phyloP scores from a whole-genome alignment of 2,888 invertebrate species.

The Hyppa rectilinea region DNA sequence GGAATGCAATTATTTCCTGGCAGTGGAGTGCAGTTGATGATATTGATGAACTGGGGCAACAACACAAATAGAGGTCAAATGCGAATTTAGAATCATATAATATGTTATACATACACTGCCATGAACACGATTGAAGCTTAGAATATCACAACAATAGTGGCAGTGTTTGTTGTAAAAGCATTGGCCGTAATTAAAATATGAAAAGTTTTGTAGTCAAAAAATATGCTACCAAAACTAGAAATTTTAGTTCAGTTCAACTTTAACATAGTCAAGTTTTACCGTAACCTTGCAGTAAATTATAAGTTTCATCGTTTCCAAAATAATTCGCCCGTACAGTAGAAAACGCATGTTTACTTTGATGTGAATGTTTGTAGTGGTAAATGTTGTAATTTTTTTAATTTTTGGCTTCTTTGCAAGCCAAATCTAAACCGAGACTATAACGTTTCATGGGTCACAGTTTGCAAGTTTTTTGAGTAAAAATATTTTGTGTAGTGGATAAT shows the following conservation, averaged over 20 bases:
- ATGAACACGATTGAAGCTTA: too few relatives aligned
- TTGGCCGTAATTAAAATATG: neutral
- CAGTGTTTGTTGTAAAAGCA: too few relatives aligned
- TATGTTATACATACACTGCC: too few relatives aligned
- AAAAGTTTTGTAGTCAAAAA: neutral
- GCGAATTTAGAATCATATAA: neutral
- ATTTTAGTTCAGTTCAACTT: constrained; percentile 5
- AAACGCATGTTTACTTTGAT: constrained; percentile 58
- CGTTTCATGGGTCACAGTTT: constrained; percentile 50
- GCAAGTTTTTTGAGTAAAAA: constrained; percentile 46
- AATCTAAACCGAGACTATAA: constrained; percentile 24
- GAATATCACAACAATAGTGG: too few relatives aligned
- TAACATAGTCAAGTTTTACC: constrained; percentile 25
- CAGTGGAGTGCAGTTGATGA: neutral
- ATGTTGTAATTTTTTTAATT: too few relatives aligned
- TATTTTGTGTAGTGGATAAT: neutral
- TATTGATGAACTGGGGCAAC: neutral
- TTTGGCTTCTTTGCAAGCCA: too few relatives aligned
- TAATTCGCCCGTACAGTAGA: constrained; percentile 67
- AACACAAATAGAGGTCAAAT: neutral
- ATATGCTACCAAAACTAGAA: constrained; percentile 12
- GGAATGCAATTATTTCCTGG: too few relatives aligned
- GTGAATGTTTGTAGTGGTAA: constrained; percentile 27
- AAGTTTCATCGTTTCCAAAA: constrained; percentile 71
- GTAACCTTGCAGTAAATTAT: constrained; percentile 70